Evolutionary conservation across 2,113 vertebrate genomes (phyloP).

Genomic region (Isurus oxyrinchus): DNA sequence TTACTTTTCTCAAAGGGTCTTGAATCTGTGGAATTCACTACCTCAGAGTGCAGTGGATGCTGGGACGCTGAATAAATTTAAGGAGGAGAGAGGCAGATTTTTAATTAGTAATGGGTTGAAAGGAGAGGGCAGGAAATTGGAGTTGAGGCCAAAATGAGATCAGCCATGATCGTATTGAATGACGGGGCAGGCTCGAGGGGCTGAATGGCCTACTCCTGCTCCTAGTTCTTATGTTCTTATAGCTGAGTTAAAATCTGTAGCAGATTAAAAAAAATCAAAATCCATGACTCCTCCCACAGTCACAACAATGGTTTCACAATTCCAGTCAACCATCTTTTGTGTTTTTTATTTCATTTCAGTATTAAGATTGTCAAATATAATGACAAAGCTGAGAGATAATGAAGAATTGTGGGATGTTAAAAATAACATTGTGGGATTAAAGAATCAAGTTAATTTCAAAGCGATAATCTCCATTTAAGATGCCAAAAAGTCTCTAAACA

Average conservation of each 20-base stretch:
- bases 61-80: too few species aligned
- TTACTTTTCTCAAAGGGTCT: too few species aligned
- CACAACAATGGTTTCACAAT: background rate
- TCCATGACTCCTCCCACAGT: background rate
- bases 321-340: background rate
- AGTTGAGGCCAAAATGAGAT: too few species aligned
- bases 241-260: background rate
- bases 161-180: too few species aligned
- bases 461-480: background rate
- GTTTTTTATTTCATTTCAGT: background rate
- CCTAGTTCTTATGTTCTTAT: background rate
- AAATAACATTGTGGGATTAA: background rate
- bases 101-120: too few species aligned
- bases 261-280: background rate
- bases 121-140: too few species aligned
- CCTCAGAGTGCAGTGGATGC: too few species aligned
- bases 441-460: background rate
- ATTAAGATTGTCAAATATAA: background rate
- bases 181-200: too few species aligned
- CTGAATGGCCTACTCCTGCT: too few species aligned
- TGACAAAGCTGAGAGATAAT: background rate
- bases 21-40: too few species aligned
- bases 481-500: background rate
- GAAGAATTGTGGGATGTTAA: background rate
- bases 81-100: too few species aligned